Percentiles rank a stretch among this genome's conserved stretches.
These are phyloP conservation scores for Gonatopus flavifemur DNA, from an alignment of 1,140 invertebrate species.

Conservation along the genomic window DNA sequence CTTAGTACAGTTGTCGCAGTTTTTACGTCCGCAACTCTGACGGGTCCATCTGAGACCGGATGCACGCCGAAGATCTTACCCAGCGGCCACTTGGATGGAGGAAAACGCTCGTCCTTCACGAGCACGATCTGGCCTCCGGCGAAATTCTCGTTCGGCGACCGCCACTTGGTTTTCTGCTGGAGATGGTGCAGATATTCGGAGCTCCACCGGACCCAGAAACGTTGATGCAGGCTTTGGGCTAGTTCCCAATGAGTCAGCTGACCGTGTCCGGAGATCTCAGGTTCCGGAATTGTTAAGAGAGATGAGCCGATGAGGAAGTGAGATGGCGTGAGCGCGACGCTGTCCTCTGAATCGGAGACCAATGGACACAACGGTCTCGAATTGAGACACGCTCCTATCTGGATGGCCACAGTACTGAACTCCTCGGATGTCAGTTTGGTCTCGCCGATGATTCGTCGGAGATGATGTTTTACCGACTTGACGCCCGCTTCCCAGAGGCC, in stretches of 20 bases:
- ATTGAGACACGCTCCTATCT: not conserved
- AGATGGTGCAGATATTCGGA: not conserved
- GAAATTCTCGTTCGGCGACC: not conserved
- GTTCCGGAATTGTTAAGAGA: not conserved
- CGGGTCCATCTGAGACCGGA: conserved; percentile 38
- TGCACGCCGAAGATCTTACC: conserved; percentile 3
- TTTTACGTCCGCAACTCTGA: conserved; percentile 33
- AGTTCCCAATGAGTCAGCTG: not conserved
- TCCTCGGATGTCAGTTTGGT: not conserved
- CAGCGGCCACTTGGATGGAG: conserved; percentile 10
- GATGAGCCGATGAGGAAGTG: too few relatives aligned
- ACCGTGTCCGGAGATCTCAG: not conserved
- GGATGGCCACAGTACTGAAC: not conserved
- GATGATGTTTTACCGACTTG: too few relatives aligned
- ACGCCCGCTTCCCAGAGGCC: too few relatives aligned
- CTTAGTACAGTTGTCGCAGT: conserved; percentile 19
- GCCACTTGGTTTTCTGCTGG: not conserved
- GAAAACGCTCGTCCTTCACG: conserved; percentile 23
- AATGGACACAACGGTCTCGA: not conserved
- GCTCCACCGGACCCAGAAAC: not conserved
- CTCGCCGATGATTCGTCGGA: not conserved
- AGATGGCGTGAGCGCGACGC: not conserved
- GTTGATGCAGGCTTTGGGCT: not conserved
- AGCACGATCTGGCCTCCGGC: conserved; percentile 12
- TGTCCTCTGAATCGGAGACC: not conserved